Conservation (phyloP, 2,797 vertebrate genomes). For the Iguana delicatissima region DNA sequence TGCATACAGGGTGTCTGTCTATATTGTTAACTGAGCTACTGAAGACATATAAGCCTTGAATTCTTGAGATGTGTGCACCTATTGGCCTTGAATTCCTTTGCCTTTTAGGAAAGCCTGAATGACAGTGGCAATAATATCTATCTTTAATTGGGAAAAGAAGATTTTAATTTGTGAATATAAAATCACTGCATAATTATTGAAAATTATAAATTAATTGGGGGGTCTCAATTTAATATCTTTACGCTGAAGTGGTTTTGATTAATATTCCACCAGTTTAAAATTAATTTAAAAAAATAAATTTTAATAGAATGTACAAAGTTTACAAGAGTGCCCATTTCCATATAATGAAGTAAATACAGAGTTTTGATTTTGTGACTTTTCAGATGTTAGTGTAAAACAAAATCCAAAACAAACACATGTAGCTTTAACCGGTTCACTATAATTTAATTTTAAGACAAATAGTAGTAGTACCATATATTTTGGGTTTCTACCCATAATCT, state of each 20-base stretch:
- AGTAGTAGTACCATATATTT: not conserved
- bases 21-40: not conserved
- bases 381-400: not conserved
- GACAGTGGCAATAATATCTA: not conserved
- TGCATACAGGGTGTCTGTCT: not conserved
- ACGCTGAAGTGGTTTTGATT: not conserved
- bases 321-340: not conserved
- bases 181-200: not conserved
- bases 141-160: not conserved
- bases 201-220: not conserved
- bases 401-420: not conserved
- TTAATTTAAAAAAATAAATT: not conserved
- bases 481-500: not conserved
- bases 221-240: not conserved
- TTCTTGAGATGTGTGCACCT: not conserved
- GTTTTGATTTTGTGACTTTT: not conserved
- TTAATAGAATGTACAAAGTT: not conserved
- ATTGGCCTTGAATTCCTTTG: not conserved
- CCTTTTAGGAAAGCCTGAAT: not conserved
- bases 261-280: not conserved
- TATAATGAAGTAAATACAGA: fast-evolving
- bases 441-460: not conserved
- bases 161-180: constrained; percentile 3
- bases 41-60: not conserved
- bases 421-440: constrained; percentile 8